Evolutionary conservation across 1,140 invertebrate species (phyloP).

Genomic region (Heliconius nattereri): DNA sequence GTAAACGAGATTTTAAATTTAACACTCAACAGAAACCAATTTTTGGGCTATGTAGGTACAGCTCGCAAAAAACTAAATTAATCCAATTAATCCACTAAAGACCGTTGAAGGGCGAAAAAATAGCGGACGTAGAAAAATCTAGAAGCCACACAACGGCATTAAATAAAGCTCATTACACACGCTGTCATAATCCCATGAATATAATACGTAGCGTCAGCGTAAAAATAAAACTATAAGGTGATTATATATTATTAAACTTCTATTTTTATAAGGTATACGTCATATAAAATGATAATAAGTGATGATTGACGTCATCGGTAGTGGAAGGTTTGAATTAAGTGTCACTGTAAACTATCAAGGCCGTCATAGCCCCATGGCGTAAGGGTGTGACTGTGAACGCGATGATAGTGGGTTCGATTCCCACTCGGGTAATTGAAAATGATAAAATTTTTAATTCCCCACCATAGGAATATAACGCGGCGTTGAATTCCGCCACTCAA

Average conservation of each 20-base stretch:
- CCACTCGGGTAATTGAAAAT: no score
- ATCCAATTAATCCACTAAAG: constrained; percentile 1
- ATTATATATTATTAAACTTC: not conserved
- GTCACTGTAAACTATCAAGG: no score
- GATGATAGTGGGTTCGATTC: no score
- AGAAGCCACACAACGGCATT: constrained; percentile 17
- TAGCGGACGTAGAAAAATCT: constrained; percentile 9
- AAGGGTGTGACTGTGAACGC: no score
- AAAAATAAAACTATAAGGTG: not conserved
- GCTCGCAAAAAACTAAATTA: not conserved
- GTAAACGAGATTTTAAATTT: no score
- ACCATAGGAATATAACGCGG: no score
- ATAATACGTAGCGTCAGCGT: constrained; percentile 11
- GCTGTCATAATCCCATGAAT: not conserved
- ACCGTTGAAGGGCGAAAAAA: not conserved
- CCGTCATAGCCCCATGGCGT: no score
- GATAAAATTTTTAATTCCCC: no score
- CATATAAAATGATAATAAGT: not conserved
- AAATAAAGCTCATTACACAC: constrained; percentile 14
- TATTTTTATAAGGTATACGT: not conserved
- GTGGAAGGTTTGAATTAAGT: no score
- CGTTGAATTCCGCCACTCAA: no score
- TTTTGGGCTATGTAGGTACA: no score
- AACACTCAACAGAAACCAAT: no score
- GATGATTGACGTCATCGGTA: not conserved